A percentile compares a stretch with the other conserved stretches of the same genome.
These are phyloP conservation scores for Mus caroli DNA, from an alignment of 2,797 vertebrate genomes.

Conservation along the genomic window DNA sequence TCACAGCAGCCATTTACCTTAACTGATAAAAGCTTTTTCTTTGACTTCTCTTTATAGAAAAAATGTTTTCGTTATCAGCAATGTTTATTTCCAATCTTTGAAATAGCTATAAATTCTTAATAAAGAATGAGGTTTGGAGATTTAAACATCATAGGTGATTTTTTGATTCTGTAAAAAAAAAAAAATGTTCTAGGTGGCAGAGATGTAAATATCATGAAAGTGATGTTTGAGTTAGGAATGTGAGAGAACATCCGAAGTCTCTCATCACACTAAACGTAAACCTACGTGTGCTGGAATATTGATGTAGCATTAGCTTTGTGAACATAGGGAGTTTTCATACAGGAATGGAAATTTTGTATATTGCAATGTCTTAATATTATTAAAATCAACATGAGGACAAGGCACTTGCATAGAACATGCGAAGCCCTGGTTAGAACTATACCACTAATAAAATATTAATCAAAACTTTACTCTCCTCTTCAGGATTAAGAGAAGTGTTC, in stretches of 20 bases:
- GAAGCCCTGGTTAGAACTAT: not conserved
- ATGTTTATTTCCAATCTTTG: slow-evolving; percentile 26
- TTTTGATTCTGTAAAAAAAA: not conserved
- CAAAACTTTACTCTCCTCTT: not conserved
- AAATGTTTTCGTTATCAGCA: slow-evolving; percentile 28
- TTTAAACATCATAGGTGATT: not conserved
- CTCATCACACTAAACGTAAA: slow-evolving; percentile 1
- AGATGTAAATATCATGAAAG: slow-evolving; percentile 43
- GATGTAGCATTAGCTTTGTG: slow-evolving; percentile 34
- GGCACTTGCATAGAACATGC: not conserved
- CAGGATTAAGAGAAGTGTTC: not conserved
- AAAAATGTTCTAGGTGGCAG: not conserved
- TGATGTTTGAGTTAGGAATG: slow-evolving; percentile 42
- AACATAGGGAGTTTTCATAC: not conserved
- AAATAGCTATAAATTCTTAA: not conserved
- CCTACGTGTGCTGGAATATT: not conserved
- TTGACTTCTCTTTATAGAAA: slow-evolving; percentile 18
- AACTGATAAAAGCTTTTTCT: slow-evolving; percentile 13
- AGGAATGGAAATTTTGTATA: slow-evolving; percentile 12
- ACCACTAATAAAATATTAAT: not conserved
- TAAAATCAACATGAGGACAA: not conserved
- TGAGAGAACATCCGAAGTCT: slow-evolving; percentile 19
- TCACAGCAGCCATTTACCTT: not conserved
- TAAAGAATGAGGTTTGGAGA: not conserved
- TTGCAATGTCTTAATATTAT: not conserved